A percentile compares a stretch with the other conserved stretches of the same genome.
Evolutionary conservation across 2,797 vertebrate species (phyloP).

Genomic region (Falco rusticolus): DNA sequence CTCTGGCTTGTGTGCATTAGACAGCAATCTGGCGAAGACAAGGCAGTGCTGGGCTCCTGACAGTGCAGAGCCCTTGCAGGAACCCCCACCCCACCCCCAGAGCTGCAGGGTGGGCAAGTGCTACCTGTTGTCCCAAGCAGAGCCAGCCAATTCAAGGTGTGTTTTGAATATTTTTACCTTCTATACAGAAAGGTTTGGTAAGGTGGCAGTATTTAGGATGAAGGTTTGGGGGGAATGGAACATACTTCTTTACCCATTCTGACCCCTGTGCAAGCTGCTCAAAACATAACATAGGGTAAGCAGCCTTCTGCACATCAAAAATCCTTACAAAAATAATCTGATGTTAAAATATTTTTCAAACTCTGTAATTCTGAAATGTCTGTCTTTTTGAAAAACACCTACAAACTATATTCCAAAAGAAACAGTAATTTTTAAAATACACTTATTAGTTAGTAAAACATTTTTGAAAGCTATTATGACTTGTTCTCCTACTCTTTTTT

Average conservation of each 20-base stretch:
- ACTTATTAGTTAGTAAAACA: background rate
- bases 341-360: background rate
- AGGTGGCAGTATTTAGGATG: background rate
- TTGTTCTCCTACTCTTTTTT: background rate
- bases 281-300: background rate
- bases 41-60: background rate
- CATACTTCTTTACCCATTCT: background rate
- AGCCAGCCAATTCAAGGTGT: rapidly evolving
- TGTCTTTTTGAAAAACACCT: background rate
- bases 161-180: background rate
- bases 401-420: background rate
- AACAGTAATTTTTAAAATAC: background rate
- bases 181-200: background rate
- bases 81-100: rapidly evolving
- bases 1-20: background rate
- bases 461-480: background rate
- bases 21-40: background rate
- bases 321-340: background rate
- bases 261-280: background rate
- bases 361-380: background rate
- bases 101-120: background rate
- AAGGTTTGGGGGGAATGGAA: background rate
- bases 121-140: background rate
- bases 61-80: background rate
- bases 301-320: background rate